Evolutionary conservation across 1,140 invertebrate species (phyloP).

Genomic region (Drosophila rufa): DNA sequence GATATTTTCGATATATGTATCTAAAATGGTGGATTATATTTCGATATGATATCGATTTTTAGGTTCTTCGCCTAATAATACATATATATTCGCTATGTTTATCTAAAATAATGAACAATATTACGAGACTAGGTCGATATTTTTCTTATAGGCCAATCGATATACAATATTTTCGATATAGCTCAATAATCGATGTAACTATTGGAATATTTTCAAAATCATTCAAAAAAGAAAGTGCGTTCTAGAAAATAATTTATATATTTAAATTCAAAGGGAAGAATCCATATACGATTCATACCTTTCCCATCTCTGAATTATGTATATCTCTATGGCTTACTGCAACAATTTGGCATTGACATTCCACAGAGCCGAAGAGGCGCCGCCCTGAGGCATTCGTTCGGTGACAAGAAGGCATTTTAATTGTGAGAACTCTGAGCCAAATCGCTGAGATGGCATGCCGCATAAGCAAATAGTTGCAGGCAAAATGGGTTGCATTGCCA

Average conservation of each 20-base stretch:
- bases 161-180: background rate
- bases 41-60: no score
- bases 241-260: no score
- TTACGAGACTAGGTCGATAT: no score
- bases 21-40: no score
- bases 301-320: background rate
- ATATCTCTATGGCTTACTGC: background rate
- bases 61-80: background rate
- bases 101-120: no score
- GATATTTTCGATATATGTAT: no score
- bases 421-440: conserved; percentile 78
- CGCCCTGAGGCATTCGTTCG: conserved; percentile 41
- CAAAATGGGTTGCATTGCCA: conserved; percentile 32
- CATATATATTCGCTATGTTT: background rate
- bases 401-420: conserved; percentile 66
- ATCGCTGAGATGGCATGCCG: conserved; percentile 67
- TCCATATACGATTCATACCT: no score
- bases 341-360: conserved; percentile 67
- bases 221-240: no score
- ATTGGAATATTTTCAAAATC: no score
- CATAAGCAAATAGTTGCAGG: conserved; percentile 36
- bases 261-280: no score
- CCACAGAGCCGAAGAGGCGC: conserved; percentile 50
- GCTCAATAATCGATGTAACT: background rate
- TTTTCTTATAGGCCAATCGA: background rate